Conservation (phyloP, 2,888 invertebrate genomes). For the Zelleria hepariella region DNA sequence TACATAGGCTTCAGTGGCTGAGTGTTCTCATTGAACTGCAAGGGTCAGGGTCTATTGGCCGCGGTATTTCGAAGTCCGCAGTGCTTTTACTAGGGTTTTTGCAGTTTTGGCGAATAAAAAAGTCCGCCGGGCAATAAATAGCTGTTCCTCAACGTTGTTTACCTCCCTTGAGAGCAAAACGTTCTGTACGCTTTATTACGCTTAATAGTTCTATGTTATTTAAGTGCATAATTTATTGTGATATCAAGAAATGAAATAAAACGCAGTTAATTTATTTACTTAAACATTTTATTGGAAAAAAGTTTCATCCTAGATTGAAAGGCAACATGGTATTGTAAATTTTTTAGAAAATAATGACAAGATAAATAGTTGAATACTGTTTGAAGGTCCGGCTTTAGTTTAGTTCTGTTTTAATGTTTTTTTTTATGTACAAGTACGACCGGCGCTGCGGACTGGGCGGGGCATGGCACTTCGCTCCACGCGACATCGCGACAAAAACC, state of each 20-base stretch:
- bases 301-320: conserved; percentile 68
- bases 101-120: no score
- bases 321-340: conserved; percentile 71
- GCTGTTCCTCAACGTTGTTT: no score
- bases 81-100: no score
- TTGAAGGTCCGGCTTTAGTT: conserved; percentile 8
- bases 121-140: no score
- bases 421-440: conserved; percentile 7
- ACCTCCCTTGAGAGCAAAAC: not conserved
- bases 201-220: not conserved
- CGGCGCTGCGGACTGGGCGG: conserved; percentile 13
- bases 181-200: not conserved
- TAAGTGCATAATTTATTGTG: not conserved
- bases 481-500: conserved; percentile 30
- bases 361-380: conserved; percentile 33
- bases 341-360: conserved; percentile 53
- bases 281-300: conserved; percentile 70
- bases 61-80: no score
- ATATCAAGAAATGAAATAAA: conserved; percentile 31
- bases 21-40: no score
- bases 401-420: not conserved
- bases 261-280: conserved; percentile 42
- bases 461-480: conserved; percentile 63
- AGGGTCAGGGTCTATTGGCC: no score
- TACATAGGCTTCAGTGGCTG: no score